Evolutionary conservation across 2,113 vertebrate genomes (phyloP).

Genomic region (Centropus unirufus): DNA sequence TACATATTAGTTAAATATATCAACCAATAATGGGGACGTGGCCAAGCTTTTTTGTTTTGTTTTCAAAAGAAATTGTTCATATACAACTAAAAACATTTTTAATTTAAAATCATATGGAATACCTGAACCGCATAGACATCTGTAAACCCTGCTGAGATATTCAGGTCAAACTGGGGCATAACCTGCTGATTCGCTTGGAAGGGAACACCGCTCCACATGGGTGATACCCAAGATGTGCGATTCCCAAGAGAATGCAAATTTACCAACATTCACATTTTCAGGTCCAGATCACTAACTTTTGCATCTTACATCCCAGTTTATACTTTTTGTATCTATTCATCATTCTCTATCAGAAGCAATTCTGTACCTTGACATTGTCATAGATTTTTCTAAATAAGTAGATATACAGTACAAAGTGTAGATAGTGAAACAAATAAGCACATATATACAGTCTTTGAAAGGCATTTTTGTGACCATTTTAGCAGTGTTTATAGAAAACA

Average conservation of each 20-base stretch:
- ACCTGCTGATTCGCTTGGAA: slow-evolving; percentile 4
- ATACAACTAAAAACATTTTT: not conserved
- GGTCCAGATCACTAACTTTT: not conserved
- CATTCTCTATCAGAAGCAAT: slow-evolving; percentile 12
- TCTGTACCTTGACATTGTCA: slow-evolving; percentile 27
- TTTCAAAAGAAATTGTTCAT: slow-evolving; percentile 11
- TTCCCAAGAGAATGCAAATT: slow-evolving; percentile 2
- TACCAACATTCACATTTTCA: slow-evolving; percentile 49
- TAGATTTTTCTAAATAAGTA: slow-evolving; percentile 46
- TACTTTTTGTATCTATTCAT: not conserved
- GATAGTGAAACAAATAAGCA: slow-evolving; percentile 60
- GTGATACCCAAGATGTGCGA: not conserved
- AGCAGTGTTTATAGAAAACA: slow-evolving; percentile 72
- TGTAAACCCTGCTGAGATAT: not conserved
- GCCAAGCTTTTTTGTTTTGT: slow-evolving; percentile 13
- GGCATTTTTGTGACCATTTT: slow-evolving; percentile 78
- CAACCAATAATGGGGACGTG: not conserved
- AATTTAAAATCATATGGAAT: not conserved
- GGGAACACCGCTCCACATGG: not conserved
- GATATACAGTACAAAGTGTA: slow-evolving; percentile 67
- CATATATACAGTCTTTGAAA: slow-evolving; percentile 69
- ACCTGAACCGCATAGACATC: not conserved
- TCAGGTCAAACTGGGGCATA: not conserved
- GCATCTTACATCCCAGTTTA: not conserved
- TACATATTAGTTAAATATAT: slow-evolving; percentile 62